Evolutionary conservation across 2,888 invertebrate species (phyloP), one percentile per base, ranked within the genome.

Genomic region (Electrophaes corylata): DNA sequence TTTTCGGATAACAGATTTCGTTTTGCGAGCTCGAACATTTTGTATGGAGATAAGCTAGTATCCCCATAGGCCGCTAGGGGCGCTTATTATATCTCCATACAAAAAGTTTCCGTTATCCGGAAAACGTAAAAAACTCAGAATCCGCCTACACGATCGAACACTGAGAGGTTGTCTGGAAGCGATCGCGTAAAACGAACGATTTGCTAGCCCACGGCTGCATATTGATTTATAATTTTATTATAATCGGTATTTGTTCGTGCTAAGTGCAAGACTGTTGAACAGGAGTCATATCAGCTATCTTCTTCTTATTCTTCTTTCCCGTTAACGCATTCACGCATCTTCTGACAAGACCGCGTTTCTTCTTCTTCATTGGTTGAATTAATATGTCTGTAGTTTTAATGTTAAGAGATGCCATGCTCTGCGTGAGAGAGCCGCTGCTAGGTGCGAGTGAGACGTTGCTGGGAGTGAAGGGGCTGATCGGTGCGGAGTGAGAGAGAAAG

Each of bases 241-340:
- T 29, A 1, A 29, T 29, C 10, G 26, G n/a, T n/a, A 29, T 26
- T 5, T 6, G 26, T 29, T 29, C 26, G 26, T 10, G 8, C 26
- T 29, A 29, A 29, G 37, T 16, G 16, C 39, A 48, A 3, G 26
- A 6, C 37, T 18, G 47, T 23, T 44, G 10, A 16, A n/a, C 23
- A 16, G 43, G 39, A 2, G 20, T 11, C 20, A 41, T 23, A 20
- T 41, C 18, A 11, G 20, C 44, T 8, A 14, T 31, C 19, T 45
- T 29, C 16, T 37, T 48, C n/a, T 50, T 40, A 37, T 23, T 31
- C 19, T 39, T 45, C 39, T 52, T 52, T 29, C 31, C 31, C 12
- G 5, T 49, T 4, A 49, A 29, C 1, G n/a, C 12, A 4, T 31
- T 41, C 0, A 8, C 10, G n/a, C 29, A 19, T 8, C 16, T 49